These are phyloP conservation scores for Calephelis perditalis DNA, from an alignment of 2,888 invertebrate genomes.

Conservation along the genomic window DNA sequence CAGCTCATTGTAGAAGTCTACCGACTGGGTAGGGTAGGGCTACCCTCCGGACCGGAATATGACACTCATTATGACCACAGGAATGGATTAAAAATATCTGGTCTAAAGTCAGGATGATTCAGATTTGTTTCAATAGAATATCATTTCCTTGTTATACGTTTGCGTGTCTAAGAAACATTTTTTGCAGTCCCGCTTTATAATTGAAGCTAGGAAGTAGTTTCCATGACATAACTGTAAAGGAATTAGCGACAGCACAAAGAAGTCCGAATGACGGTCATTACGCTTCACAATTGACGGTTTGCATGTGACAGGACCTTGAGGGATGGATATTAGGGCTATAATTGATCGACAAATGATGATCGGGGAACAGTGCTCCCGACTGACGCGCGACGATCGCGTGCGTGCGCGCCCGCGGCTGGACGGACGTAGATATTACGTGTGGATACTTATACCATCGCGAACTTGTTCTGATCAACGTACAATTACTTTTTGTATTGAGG, in stretches of 20 bases:
- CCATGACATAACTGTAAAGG: slow-evolving; percentile 59
- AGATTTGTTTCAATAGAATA: neutral
- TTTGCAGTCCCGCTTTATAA: slow-evolving; percentile 8
- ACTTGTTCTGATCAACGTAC: slow-evolving; percentile 36
- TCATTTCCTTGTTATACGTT: slow-evolving; percentile 6
- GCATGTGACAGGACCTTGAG: slow-evolving; percentile 29
- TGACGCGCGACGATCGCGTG: slow-evolving; percentile 58
- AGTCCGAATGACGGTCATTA: slow-evolving; percentile 46
- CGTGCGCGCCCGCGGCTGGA: slow-evolving; percentile 61
- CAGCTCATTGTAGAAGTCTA: no score
- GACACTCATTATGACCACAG: no score
- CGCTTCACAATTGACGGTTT: slow-evolving; percentile 26
- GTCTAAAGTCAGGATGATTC: no score
- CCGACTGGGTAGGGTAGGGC: no score
- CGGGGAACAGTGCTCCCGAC: slow-evolving; percentile 43
- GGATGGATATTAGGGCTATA: slow-evolving; percentile 36
- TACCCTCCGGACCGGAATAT: no score
- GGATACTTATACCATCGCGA: slow-evolving; percentile 45
- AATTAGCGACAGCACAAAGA: slow-evolving; percentile 49
- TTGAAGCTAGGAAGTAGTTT: slow-evolving; percentile 51
- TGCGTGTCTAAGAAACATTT: slow-evolving; percentile 11
- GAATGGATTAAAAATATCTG: no score
- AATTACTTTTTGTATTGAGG: slow-evolving; percentile 7
- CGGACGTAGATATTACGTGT: slow-evolving; percentile 69
- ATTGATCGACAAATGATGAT: slow-evolving; percentile 34